Evolutionary conservation across 2,113 vertebrate genomes (phyloP), one percentile per base, ranked within the genome.

Genomic region (Cephalopterus ornatus): DNA sequence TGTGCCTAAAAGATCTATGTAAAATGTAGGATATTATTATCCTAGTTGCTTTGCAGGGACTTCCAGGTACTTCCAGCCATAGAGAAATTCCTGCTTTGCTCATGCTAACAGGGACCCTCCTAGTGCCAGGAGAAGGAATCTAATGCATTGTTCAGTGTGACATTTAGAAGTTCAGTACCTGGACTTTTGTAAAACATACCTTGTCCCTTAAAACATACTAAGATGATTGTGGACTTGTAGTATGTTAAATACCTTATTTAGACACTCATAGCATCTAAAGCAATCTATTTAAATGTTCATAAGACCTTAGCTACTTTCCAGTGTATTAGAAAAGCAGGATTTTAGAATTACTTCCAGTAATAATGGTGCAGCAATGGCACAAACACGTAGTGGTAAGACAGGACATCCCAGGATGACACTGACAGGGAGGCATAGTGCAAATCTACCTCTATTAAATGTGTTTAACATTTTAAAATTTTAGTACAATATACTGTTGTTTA

Each of bases 31-130:
- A 9, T 41, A 19, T 46, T 74, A 35, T 23, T n/a, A n/a, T n/a
- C 23, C 62, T 44, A 10, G 18, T 41, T 24, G 4, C 12, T 52
- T 88, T 20, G 12, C 30, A 42, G 33, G 8, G 14, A 49, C 47
- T 49, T 49, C 22, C 22, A 52, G 14, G 2, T 26, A 8, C 35
- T 67, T 82, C 19, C 42, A 52, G 7, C 26, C 1, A 3, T 6
- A 77, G 47, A 44, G 39, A 75, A 28, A 11, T 44, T 62, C 18
- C 20, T 53, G 14, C 41, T 71, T 67, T 42, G 9, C 4, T 68
- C n/a, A 33, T 15, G 27, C 1, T 0, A 65, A 59, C 27, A 71
- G 58, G 9, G 11, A 59, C 10, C 4, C 5, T 27, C 4, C 5
- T 27, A 22, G 35, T 33, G 20, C 21, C 14, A 39, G 35, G 20